Evolutionary conservation across 2,113 vertebrate species (phyloP).

Genomic region (Pipa parva): DNA sequence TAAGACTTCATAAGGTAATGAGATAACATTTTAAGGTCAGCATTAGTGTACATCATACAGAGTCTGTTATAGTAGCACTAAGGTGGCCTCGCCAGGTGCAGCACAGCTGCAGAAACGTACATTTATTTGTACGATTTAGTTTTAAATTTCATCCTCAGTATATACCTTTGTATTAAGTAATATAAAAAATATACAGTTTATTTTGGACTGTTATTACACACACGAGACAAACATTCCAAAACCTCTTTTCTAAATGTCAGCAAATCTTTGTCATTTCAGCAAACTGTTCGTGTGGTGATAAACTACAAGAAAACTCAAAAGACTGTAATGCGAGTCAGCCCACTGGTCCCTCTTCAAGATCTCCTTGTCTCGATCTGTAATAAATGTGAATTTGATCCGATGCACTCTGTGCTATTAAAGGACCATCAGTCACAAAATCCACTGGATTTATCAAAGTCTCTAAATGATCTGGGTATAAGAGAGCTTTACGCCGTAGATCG

Average conservation of each 20-base stretch:
- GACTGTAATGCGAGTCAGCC: slow-evolving; percentile 85
- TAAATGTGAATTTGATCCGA: slow-evolving; percentile 90
- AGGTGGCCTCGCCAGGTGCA: no score
- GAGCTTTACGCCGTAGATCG: slow-evolving; percentile 90
- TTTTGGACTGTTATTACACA: no score
- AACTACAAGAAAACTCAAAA: slow-evolving; percentile 95
- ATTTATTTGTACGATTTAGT: no score
- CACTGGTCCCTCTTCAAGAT: slow-evolving; percentile 74
- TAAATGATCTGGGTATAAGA: slow-evolving; percentile 84
- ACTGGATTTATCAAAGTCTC: slow-evolving; percentile 78
- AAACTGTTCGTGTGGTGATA: slow-evolving; percentile 90
- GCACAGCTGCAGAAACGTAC: no score
- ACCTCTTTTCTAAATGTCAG: no score
- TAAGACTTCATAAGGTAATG: no score
- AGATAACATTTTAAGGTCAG: no score
- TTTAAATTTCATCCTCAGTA: no score
- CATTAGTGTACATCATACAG: no score
- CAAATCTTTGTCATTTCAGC: slow-evolving; percentile 68
- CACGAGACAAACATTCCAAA: not conserved
- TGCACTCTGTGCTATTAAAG: slow-evolving; percentile 74
- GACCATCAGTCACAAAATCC: slow-evolving; percentile 77
- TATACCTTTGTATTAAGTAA: no score
- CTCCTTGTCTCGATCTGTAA: slow-evolving; percentile 77
- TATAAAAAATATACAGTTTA: no score
- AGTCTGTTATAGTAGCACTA: no score